Evolutionary conservation across 92 coral and sea anemone genomes (phyloP), one percentile per base, ranked within the genome.

Genomic region (Porites rus): DNA sequence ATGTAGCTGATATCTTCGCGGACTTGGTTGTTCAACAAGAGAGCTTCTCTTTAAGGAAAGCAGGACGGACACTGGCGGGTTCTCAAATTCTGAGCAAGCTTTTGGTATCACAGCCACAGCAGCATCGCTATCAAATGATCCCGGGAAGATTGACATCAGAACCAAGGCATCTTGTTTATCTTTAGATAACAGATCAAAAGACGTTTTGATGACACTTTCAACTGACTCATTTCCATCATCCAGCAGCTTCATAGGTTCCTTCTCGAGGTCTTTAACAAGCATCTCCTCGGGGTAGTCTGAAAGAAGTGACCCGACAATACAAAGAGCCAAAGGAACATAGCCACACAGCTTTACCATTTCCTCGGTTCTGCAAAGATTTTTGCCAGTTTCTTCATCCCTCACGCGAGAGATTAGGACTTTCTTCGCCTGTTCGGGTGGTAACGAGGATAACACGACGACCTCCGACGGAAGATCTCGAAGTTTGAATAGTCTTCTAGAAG

Each of bases 251-350:
- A 80, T 69, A 10, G 94, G 94, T 19, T 74, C 73, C 11, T 68
- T 28, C 18, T 79, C 65, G 11, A 92, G 86, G 56, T 73, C 38
- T 16, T 67, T 22, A 8, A 84, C 75, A 25, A 84, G 31, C 51
- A 62, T 79, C 12, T 73, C 76, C 73, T 74, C 74, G 21, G 21
- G 79, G 82, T 74, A 68, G 68, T 79, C 90, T 7, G 86, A 71
- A 20, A 92, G 54, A 62, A 79, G 74, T 2, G 90, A 80, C 16
- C 92, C 88, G 19, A 88, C 82, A 31, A 92, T 74, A 77, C 92
- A 85, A 52, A 92, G 85, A 2, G 87, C 92, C 28, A 92, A 86
- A 54, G 92, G 94, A 9, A 74, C 87, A 63, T 25, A 46, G 20
- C 89, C 92, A 80, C 94, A 92, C 2, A 92, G 83, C 1, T 80